A percentile compares a stretch with the other conserved stretches of the same genome.
phyloP scores from a whole-genome alignment of 2,113 vertebrate genomes.

The Nesogale talazaci region DNA sequence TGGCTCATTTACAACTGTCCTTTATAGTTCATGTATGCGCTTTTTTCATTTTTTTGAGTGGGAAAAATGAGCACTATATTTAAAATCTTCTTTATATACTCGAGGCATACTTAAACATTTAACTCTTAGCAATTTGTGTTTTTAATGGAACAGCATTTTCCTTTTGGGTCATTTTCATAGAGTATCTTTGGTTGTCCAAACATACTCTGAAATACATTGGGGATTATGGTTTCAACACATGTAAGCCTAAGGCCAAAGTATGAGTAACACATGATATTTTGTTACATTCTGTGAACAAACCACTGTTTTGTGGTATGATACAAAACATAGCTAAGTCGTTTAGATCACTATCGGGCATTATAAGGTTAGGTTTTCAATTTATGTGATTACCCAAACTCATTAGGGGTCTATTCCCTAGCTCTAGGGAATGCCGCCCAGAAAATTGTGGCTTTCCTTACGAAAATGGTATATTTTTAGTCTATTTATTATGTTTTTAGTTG shows the following conservation, averaged over 20 bases:
- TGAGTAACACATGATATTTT: slow-evolving; percentile 89
- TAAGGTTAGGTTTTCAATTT: slow-evolving; percentile 86
- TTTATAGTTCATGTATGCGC: slow-evolving; percentile 73
- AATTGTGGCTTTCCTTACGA: slow-evolving; percentile 82
- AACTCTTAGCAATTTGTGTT: slow-evolving; percentile 86
- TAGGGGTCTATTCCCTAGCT: slow-evolving; percentile 85
- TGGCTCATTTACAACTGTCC: slow-evolving; percentile 72
- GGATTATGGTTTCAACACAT: slow-evolving; percentile 89
- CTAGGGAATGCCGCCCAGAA: slow-evolving; percentile 84
- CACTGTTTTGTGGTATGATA: slow-evolving; percentile 88
- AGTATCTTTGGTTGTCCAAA: slow-evolving; percentile 87
- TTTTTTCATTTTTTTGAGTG: slow-evolving; percentile 71
- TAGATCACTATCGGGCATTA: slow-evolving; percentile 88
- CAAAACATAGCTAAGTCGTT: slow-evolving; percentile 87
- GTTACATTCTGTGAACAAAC: slow-evolving; percentile 89
- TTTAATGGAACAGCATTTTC: slow-evolving; percentile 86
- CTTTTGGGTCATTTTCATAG: slow-evolving; percentile 87
- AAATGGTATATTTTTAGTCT: slow-evolving; percentile 82
- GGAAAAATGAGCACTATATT: slow-evolving; percentile 79
- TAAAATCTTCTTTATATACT: slow-evolving; percentile 82
- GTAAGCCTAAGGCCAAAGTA: slow-evolving; percentile 88
- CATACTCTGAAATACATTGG: slow-evolving; percentile 85
- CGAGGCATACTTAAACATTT: slow-evolving; percentile 84
- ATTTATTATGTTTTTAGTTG: slow-evolving; percentile 83
- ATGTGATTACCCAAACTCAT: slow-evolving; percentile 88